Conservation (phyloP, 1,140 invertebrate genomes). For the Zaprionus davidi region DNA sequence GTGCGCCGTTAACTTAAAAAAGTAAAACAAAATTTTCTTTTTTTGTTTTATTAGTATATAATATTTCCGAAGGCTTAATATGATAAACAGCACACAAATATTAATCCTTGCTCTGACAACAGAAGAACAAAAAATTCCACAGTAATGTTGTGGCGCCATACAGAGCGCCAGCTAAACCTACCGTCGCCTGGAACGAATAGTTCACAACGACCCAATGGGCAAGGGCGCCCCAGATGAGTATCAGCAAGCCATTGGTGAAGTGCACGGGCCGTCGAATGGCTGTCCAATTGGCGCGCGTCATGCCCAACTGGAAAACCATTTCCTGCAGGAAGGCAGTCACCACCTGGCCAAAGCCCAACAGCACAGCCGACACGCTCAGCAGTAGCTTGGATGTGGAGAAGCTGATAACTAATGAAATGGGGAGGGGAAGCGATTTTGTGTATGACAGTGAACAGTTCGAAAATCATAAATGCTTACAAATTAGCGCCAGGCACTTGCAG, state of each 20-base stretch:
- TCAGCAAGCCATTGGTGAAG: conserved; percentile 77
- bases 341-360: conserved; percentile 80
- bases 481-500: conserved; percentile 72
- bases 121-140: conserved; percentile 80
- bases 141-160: conserved; percentile 67
- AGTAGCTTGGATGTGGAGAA: conserved; percentile 80
- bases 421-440: neutral
- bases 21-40: neutral
- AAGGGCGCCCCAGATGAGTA: conserved; percentile 77
- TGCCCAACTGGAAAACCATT: conserved; percentile 76
- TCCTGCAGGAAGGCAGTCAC: conserved; percentile 82
- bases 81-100: conserved; percentile 2
- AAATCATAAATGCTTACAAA: conserved; percentile 64
- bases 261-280: conserved; percentile 73
- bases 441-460: neutral
- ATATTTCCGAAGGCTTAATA: conserved; percentile 22
- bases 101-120: conserved; percentile 69
- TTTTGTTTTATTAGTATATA: conserved; percentile 18
- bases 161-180: conserved; percentile 65
- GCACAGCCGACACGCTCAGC: conserved; percentile 77
- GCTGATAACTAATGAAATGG: conserved; percentile 67
- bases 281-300: conserved; percentile 79
- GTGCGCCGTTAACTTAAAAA: neutral
- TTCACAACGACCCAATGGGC: conserved; percentile 77
- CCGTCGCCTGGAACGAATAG: conserved; percentile 78